Evolutionary conservation across 1,140 invertebrate species (phyloP).

Genomic region (Ctenoplectra terminalis): DNA sequence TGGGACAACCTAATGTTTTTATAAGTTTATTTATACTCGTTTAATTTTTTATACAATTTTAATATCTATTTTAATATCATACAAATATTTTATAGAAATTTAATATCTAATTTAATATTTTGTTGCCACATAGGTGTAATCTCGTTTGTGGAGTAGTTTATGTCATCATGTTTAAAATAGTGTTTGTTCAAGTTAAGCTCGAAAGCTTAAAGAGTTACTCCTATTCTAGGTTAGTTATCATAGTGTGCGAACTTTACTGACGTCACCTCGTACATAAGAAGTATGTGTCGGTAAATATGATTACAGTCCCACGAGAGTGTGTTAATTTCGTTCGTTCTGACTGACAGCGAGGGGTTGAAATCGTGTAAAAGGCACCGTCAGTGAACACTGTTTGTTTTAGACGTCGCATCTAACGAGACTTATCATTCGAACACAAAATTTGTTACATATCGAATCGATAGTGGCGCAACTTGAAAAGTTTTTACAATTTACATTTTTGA

Average conservation of each 20-base stretch:
- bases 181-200: not conserved
- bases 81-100: no score
- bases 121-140: no score
- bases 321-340: slow-evolving; percentile 4
- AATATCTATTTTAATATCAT: no score
- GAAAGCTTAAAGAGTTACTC: not conserved
- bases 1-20: no score
- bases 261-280: not conserved
- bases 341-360: not conserved
- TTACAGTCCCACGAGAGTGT: not conserved
- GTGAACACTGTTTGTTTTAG: not conserved
- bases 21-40: no score
- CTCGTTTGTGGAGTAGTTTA: no score
- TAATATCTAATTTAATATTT: no score
- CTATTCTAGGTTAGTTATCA: not conserved
- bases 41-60: no score
- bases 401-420: not conserved
- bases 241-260: slow-evolving; percentile 3
- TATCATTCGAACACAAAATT: not conserved
- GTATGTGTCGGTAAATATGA: slow-evolving; percentile 11
- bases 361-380: not conserved
- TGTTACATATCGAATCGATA: not conserved
- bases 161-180: not conserved
- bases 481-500: no score
- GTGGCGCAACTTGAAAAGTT: no score